Conservation (phyloP, 2,888 invertebrate genomes). For the Drepana falcataria region DNA sequence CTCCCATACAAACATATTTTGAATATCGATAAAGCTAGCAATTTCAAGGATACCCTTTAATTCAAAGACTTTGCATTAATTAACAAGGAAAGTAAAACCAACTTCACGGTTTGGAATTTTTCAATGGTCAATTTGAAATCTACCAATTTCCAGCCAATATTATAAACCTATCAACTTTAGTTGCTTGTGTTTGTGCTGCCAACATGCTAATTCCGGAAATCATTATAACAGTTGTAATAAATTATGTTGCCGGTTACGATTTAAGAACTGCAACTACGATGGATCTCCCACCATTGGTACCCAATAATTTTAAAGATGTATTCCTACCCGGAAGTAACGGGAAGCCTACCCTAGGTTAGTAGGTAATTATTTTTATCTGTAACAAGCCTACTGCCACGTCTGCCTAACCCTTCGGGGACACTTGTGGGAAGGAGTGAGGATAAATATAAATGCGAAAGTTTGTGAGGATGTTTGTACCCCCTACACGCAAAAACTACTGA, state of each 20-base stretch:
- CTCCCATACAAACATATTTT: too few relatives aligned
- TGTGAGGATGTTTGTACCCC: too few relatives aligned
- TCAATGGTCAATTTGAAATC: slow-evolving; percentile 5
- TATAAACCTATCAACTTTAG: not conserved
- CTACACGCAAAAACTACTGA: too few relatives aligned
- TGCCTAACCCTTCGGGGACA: too few relatives aligned
- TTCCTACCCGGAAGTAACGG: not conserved
- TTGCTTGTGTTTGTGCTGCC: not conserved
- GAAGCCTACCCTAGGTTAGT: not conserved
- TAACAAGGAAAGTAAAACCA: not conserved
- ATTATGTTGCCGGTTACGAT: not conserved
- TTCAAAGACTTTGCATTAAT: not conserved
- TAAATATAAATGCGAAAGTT: too few relatives aligned
- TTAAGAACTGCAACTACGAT: not conserved
- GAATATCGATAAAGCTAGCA: not conserved
- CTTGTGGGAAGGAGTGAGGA: too few relatives aligned
- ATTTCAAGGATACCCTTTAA: not conserved
- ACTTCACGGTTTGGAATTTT: slow-evolving; percentile 1
- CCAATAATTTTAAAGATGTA: not conserved
- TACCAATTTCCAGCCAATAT: not conserved
- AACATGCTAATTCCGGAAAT: not conserved
- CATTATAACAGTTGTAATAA: not conserved
- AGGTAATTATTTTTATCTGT: not conserved
- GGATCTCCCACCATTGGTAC: not conserved
- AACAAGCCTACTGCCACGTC: too few relatives aligned